A percentile compares a stretch with the other conserved stretches of the same genome.
These are phyloP conservation scores for Globicephala melas DNA, from an alignment of 2,113 vertebrate species.

Conservation along the genomic window DNA sequence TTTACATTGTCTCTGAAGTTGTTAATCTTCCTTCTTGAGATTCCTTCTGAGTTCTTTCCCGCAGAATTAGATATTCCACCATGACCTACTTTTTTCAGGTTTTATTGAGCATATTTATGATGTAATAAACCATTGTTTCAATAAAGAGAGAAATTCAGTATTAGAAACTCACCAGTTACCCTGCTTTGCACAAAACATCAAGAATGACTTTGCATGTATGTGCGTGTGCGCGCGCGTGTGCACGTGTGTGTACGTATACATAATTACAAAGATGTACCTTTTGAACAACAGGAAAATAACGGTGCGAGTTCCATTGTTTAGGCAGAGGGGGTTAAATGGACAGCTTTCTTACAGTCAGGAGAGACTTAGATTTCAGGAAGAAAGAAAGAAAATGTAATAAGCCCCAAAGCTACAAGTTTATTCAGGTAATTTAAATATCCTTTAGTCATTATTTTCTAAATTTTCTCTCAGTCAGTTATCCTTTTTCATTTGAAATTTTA, in stretches of 20 bases:
- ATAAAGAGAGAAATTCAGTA: not conserved
- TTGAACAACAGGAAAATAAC: not conserved
- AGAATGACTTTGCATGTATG: not conserved
- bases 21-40: not conserved
- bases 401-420: not conserved
- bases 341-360: not conserved
- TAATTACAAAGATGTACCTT: too few species aligned
- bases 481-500: not conserved
- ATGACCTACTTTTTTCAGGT: not conserved
- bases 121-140: not conserved
- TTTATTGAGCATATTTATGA: not conserved
- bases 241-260: too few species aligned
- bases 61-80: not conserved
- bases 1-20: not conserved
- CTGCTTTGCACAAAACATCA: not conserved
- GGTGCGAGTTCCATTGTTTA: not conserved
- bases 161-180: not conserved
- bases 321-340: not conserved
- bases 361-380: not conserved
- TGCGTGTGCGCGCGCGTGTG: rapidly evolving
- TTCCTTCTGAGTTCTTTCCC: not conserved
- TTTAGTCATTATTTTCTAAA: not conserved
- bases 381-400: not conserved
- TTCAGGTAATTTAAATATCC: not conserved
- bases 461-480: not conserved